These are phyloP conservation scores for Bembecia ichneumoniformis DNA, from an alignment of 2,888 invertebrate species.

Conservation along the genomic window DNA sequence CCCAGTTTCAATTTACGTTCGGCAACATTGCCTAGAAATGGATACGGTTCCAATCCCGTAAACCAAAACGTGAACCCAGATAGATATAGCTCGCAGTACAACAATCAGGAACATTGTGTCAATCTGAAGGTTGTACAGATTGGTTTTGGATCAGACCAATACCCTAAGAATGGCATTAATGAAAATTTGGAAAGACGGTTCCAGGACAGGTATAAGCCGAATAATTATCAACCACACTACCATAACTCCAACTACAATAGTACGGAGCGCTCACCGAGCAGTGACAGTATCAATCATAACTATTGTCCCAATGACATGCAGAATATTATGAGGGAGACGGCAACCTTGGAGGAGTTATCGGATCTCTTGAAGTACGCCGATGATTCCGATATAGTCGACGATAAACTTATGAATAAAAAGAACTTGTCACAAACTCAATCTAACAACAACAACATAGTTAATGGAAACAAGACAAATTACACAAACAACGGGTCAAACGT, in stretches of 20 bases:
- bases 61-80: conserved; percentile 61
- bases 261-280: conserved; percentile 58
- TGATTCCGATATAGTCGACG: conserved; percentile 75
- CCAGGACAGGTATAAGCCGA: conserved; percentile 65
- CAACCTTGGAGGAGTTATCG: conserved; percentile 80
- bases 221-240: conserved; percentile 51
- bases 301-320: conserved; percentile 59
- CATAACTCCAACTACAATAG: conserved; percentile 56
- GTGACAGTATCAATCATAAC: conserved; percentile 60
- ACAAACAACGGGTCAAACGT: conserved; percentile 82
- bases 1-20: conserved; percentile 72
- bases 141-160: conserved; percentile 72
- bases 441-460: conserved; percentile 49
- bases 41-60: conserved; percentile 58
- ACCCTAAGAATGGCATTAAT: conserved; percentile 68
- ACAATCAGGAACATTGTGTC: conserved; percentile 67
- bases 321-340: conserved; percentile 65
- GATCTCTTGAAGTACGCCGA: conserved; percentile 82
- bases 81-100: conserved; percentile 67
- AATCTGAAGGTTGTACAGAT: conserved; percentile 75
- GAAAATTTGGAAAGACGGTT: conserved; percentile 62
- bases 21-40: conserved; percentile 81
- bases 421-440: conserved; percentile 55
- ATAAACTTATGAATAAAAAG: conserved; percentile 63
- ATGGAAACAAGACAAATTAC: conserved; percentile 57